Evolutionary conservation across 2,888 invertebrate species (phyloP).

Genomic region (Lasioglossum marginatum): DNA sequence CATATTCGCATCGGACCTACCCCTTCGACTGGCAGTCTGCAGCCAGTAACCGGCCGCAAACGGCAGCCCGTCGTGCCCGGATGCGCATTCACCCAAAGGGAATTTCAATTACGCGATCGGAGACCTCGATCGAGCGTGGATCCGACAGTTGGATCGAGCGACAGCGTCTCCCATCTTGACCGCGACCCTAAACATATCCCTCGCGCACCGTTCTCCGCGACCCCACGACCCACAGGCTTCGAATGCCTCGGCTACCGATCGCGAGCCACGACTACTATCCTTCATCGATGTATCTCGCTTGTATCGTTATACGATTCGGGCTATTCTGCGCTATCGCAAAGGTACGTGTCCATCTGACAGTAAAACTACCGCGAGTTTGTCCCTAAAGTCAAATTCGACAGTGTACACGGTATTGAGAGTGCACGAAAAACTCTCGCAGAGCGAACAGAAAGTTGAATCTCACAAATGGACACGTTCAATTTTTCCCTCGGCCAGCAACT

Average conservation of each 20-base stretch:
- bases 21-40: background rate
- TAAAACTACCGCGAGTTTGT: too few relatives aligned
- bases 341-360: too few relatives aligned
- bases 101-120: constrained; percentile 39
- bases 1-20: constrained; percentile 39
- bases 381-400: too few relatives aligned
- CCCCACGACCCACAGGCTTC: background rate
- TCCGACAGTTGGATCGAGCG: background rate
- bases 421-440: too few relatives aligned
- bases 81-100: constrained; percentile 6
- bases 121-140: constrained; percentile 4
- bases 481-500: too few relatives aligned
- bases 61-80: constrained; percentile 7
- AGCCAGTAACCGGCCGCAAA: background rate
- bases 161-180: background rate
- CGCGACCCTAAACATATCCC: background rate
- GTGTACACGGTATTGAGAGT: too few relatives aligned
- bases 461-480: too few relatives aligned
- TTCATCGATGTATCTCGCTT: background rate
- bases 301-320: background rate
- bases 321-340: background rate
- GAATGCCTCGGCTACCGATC: constrained; percentile 1
- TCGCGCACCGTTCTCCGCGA: background rate
- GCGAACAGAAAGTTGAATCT: too few relatives aligned
- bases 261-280: background rate